A percentile compares a stretch with the other conserved stretches of the same genome.
Conservation (phyloP, 2,888 invertebrate genomes). For the Hartigia nigra region DNA sequence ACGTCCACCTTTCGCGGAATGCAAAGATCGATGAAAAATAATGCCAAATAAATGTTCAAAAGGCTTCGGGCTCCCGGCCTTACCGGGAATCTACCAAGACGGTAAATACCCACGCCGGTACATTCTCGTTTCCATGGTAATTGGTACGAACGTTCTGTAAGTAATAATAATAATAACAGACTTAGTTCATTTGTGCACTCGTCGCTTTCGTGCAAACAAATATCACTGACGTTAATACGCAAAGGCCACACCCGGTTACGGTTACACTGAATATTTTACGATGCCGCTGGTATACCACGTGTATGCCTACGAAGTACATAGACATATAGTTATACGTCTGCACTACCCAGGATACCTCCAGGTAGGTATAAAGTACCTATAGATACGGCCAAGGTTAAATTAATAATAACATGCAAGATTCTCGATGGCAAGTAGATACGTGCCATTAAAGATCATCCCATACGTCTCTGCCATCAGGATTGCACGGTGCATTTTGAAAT, state of each 20-base stretch:
- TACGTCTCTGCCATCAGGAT: not conserved
- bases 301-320: not conserved
- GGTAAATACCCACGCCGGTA: not conserved
- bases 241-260: not conserved
- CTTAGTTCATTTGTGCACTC: not conserved
- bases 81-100: not conserved
- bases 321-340: not conserved
- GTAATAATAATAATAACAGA: not conserved
- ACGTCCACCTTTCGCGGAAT: too few relatives aligned
- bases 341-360: not conserved
- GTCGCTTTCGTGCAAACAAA: not conserved
- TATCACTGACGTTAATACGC: not conserved
- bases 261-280: not conserved
- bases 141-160: not conserved
- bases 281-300: not conserved
- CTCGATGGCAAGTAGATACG: not conserved
- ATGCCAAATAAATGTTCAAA: not conserved
- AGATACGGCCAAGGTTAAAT: not conserved
- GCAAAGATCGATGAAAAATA: not conserved
- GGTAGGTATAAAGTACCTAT: not conserved
- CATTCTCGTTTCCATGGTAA: not conserved
- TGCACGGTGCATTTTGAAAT: not conserved
- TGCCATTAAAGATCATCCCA: not conserved
- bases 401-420: not conserved
- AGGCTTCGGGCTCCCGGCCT: not conserved